Conservation (phyloP, 1,140 invertebrate species). For the Pogonus chalceus region DNA sequence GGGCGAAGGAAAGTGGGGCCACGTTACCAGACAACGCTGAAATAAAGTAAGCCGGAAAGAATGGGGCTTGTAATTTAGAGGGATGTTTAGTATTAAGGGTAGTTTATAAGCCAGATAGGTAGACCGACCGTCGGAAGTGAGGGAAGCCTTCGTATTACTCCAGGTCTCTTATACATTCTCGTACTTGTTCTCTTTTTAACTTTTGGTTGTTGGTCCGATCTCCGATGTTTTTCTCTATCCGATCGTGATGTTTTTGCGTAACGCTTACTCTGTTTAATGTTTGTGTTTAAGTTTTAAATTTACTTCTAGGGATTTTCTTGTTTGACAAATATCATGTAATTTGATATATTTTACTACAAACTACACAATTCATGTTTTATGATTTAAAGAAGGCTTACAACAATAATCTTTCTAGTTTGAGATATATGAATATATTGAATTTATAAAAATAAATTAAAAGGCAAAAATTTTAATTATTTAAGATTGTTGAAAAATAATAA, state of each 20-base stretch:
- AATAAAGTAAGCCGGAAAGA: slow-evolving; percentile 37
- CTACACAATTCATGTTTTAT: too few species aligned
- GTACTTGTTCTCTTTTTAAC: not conserved
- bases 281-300: too few species aligned
- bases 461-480: too few species aligned
- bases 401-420: too few species aligned
- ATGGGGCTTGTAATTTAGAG: slow-evolving; percentile 39
- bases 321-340: too few species aligned
- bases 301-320: too few species aligned
- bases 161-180: not conserved
- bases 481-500: too few species aligned
- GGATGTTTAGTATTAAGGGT: slow-evolving; percentile 38
- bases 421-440: too few species aligned
- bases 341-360: too few species aligned
- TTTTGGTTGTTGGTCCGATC: not conserved
- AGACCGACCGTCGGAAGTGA: slow-evolving; percentile 23
- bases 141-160: not conserved
- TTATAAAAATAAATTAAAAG: too few species aligned
- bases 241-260: slow-evolving; percentile 14
- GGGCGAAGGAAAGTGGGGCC: not conserved
- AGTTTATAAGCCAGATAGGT: slow-evolving; percentile 34
- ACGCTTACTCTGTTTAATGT: not conserved
- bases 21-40: slow-evolving; percentile 33
- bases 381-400: too few species aligned
- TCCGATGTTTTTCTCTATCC: not conserved